Conservation (phyloP, 2,888 invertebrate species). For the Psylliodes chrysocephalus region DNA sequence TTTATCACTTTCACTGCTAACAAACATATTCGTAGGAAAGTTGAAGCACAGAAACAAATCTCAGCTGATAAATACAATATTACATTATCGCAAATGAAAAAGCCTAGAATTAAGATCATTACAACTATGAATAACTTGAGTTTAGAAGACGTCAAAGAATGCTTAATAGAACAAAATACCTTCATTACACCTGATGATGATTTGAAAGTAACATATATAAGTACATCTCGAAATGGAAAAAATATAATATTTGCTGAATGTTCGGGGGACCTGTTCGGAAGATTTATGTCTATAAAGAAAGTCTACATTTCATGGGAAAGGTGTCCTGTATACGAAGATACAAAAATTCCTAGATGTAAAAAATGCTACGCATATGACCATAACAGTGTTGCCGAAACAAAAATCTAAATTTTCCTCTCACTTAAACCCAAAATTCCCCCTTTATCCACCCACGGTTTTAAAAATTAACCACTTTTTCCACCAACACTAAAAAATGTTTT, state of each 20-base stretch:
- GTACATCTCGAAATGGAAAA: background rate
- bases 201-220: background rate
- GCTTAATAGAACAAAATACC: background rate
- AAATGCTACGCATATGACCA: constrained; percentile 14
- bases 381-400: constrained; percentile 3
- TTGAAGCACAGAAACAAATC: background rate
- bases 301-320: constrained; percentile 8
- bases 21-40: too few species aligned
- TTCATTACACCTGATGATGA: background rate
- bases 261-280: background rate
- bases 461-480: too few species aligned
- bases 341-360: constrained; percentile 3
- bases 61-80: constrained; percentile 14
- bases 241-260: constrained; percentile 18
- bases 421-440: too few species aligned
- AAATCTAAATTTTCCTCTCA: too few species aligned
- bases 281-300: constrained; percentile 15
- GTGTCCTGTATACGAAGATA: too few species aligned
- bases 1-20: too few species aligned
- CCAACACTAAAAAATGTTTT: too few species aligned
- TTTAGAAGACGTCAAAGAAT: background rate
- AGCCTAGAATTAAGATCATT: background rate
- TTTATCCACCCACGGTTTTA: too few species aligned
- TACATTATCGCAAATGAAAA: background rate
- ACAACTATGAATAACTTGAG: background rate